phyloP scores from a whole-genome alignment of 2,888 invertebrate genomes.

The Drosophila mimetica region DNA sequence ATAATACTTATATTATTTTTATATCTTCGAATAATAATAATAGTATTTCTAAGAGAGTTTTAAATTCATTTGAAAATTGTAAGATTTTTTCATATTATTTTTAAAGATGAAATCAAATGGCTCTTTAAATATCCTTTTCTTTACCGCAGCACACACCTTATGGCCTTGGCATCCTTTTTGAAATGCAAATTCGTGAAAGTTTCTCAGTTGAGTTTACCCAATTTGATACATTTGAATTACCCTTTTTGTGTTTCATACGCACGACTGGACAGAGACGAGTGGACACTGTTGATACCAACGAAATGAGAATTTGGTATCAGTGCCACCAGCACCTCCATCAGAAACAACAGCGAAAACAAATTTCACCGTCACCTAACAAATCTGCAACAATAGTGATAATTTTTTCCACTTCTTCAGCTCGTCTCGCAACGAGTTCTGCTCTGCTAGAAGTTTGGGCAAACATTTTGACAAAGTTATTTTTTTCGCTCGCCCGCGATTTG shows the following conservation, averaged over 20 bases:
- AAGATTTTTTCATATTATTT: neutral
- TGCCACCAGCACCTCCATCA: conserved; percentile 25
- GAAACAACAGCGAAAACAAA: conserved; percentile 28
- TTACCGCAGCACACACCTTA: neutral
- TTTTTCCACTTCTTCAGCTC: conserved; percentile 56
- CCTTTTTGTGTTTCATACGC: conserved; percentile 24
- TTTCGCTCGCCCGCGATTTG: conserved; percentile 30
- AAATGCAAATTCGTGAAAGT: conserved; percentile 3
- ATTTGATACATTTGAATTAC: conserved; percentile 46
- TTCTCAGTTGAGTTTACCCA: neutral
- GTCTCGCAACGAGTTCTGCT: conserved; percentile 23
- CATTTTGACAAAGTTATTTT: conserved; percentile 69
- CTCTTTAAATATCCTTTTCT: neutral
- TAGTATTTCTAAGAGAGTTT: too few relatives aligned
- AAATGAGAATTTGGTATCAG: conserved; percentile 35
- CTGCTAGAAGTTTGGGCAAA: conserved; percentile 52
- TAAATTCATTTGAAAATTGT: too few relatives aligned
- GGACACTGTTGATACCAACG: conserved; percentile 10
- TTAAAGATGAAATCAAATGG: neutral
- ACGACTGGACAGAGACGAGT: conserved; percentile 16
- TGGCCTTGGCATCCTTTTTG: neutral
- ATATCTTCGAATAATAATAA: too few relatives aligned
- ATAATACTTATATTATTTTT: too few relatives aligned
- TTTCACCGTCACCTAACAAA: conserved; percentile 60
- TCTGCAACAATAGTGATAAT: conserved; percentile 74